Percentiles rank a stretch among this genome's conserved stretches.
phyloP scores from a whole-genome alignment of 2,113 vertebrate species.

The Sardina pilchardus region DNA sequence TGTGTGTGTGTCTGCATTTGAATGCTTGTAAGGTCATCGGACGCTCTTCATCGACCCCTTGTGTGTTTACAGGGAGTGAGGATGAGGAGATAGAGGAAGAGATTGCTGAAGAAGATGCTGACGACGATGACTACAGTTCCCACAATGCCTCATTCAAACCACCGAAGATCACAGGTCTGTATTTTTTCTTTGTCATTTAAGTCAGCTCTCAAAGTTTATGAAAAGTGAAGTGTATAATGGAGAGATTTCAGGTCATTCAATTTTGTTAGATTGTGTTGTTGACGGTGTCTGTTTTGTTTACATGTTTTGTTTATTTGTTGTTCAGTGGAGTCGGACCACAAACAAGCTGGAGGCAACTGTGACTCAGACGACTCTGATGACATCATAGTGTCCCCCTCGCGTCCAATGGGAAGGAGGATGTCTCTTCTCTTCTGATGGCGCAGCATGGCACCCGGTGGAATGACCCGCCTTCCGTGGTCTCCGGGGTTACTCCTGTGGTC shows the following conservation, averaged over 20 bases:
- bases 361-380: conserved; percentile 86
- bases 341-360: conserved; percentile 44
- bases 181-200: not conserved
- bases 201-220: no score
- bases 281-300: not conserved
- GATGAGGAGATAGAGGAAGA: conserved; percentile 37
- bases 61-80: conserved; percentile 19
- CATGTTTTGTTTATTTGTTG: conserved; percentile 33
- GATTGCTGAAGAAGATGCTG: conserved; percentile 32
- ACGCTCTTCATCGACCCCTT: not conserved
- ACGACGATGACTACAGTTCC: conserved; percentile 9
- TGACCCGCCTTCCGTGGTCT: no score
- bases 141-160: not conserved
- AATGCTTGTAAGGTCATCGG: no score
- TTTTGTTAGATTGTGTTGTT: not conserved
- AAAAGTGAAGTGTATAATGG: no score
- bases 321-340: conserved; percentile 52
- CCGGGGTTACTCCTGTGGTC: no score
- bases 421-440: conserved; percentile 45
- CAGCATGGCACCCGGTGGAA: not conserved
- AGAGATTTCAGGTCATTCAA: no score
- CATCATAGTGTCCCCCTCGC: conserved; percentile 69
- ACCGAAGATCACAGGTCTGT: not conserved
- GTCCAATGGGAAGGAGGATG: conserved; percentile 68
- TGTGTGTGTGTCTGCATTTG: not conserved